These are phyloP conservation scores for Caenorhabditis plicata DNA, from an alignment of 2,888 invertebrate species.

Conservation along the genomic window DNA sequence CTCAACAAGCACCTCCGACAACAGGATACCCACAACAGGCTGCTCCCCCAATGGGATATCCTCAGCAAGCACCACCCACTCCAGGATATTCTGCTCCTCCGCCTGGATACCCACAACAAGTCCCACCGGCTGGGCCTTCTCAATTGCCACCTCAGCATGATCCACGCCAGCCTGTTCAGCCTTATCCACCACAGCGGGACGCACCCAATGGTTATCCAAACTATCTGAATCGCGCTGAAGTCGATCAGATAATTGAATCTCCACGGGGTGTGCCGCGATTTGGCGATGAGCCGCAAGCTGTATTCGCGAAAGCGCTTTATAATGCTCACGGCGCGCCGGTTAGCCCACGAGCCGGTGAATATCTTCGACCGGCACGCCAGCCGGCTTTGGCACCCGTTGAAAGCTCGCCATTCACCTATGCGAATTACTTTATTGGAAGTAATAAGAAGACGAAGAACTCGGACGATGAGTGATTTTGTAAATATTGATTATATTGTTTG, in stretches of 20 bases:
- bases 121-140: not conserved
- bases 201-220: not conserved
- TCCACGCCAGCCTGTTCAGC: not conserved
- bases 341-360: constrained; percentile 26
- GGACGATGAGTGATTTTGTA: no score
- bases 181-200: not conserved
- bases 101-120: not conserved
- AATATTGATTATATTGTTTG: no score
- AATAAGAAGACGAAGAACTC: no score
- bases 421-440: constrained; percentile 38
- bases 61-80: not conserved
- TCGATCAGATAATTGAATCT: no score
- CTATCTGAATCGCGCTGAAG: no score
- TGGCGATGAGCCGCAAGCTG: constrained; percentile 25
- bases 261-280: constrained; percentile 2
- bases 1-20: not conserved
- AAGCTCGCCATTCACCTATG: constrained; percentile 19
- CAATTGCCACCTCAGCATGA: not conserved
- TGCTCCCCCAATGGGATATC: not conserved
- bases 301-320: constrained; percentile 24
- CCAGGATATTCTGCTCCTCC: constrained; percentile 1
- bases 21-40: not conserved
- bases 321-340: constrained; percentile 16
- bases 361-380: constrained; percentile 13
- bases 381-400: constrained; percentile 12